Evolutionary conservation across 2,797 vertebrate species (phyloP).

Genomic region (Tapirus indicus): DNA sequence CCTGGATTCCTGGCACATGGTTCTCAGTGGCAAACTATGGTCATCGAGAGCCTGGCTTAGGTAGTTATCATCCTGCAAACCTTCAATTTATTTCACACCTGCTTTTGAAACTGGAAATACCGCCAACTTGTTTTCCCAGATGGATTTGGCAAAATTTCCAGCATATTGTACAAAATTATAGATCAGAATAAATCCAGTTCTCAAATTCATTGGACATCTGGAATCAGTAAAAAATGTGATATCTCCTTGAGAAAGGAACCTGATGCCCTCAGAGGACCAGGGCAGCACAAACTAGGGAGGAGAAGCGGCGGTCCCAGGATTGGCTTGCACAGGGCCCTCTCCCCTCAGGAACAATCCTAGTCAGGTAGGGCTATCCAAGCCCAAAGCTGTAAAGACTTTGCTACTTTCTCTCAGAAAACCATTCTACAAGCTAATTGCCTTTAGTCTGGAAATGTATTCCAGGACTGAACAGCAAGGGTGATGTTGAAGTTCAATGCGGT

Average conservation of each 20-base stretch:
- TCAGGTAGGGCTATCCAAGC: background rate
- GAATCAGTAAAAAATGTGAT: constrained; percentile 36
- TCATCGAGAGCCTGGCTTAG: constrained; percentile 36
- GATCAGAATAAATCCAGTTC: constrained; percentile 36
- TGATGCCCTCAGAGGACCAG: background rate
- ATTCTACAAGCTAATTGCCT: constrained; percentile 65
- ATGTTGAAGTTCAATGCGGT: constrained; percentile 55
- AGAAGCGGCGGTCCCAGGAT: fast-evolving
- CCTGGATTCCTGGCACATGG: constrained; percentile 20
- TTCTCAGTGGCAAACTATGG: background rate
- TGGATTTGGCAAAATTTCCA: constrained; percentile 64
- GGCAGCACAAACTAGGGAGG: background rate
- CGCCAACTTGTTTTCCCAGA: constrained; percentile 60
- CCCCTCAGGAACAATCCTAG: background rate
- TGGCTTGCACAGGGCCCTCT: fast-evolving
- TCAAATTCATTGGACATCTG: constrained; percentile 40
- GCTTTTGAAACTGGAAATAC: constrained; percentile 58
- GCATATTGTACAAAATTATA: background rate
- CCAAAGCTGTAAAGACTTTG: constrained; percentile 18
- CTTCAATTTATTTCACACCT: constrained; percentile 72
- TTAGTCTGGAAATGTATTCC: constrained; percentile 68
- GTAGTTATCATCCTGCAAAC: constrained; percentile 21
- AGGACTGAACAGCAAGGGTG: constrained; percentile 32
- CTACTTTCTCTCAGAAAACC: constrained; percentile 25
- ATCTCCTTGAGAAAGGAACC: constrained; percentile 7